Evolutionary conservation across 23 tunicate species (phyloP), one percentile per base, ranked within the genome.

Genomic region (Aplidium turbinatum): DNA sequence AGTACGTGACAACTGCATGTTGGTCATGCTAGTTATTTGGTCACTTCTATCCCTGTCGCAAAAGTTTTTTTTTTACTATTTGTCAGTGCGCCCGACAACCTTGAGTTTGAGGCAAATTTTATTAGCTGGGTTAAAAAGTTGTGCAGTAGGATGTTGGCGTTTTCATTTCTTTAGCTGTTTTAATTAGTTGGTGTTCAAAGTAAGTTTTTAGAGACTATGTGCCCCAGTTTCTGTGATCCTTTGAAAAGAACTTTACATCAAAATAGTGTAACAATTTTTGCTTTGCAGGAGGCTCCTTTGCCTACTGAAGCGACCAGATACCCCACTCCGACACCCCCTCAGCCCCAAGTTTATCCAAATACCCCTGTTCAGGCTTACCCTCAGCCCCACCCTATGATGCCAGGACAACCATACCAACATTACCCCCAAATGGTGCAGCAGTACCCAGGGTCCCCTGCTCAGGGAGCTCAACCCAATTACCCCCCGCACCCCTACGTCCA

Each of bases 391-490:
- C 4, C 20, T 4, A 28, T 79, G 32, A 32, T 71, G 38, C 69
- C 62, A 5, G 57, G 58, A 1, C 73, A 64, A 18, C 57, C 76
- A 19, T 51, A 73, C 26, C 53, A 63, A 11, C 61, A 45, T 24
- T 78, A 78, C 31, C 85, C 85, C 68, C 75, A 51, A 35, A 25
- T 6, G 26, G 48, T 52, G 4, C 47, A 50, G 20, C 77, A 67
- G 1, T 79, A 66, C 76, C 68, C 85, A 16, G 26, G 63, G 46
- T 9, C 78, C 29, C 84, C 77, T 7, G 61, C 55, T 69, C 35
- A 72, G 5, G 38, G 40, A 0, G 31, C 34, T 1, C 60, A 58
- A 63, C 87, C 68, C 23, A 72, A 60, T 48, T 72, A 78, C 11
- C 76, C 57, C 30, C 25, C 74, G 5, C 52, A 51, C 52, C 64